Base-by-base conservation (phyloP, 1,140 invertebrate genomes). In the Brachionus manjavacas region DNA sequence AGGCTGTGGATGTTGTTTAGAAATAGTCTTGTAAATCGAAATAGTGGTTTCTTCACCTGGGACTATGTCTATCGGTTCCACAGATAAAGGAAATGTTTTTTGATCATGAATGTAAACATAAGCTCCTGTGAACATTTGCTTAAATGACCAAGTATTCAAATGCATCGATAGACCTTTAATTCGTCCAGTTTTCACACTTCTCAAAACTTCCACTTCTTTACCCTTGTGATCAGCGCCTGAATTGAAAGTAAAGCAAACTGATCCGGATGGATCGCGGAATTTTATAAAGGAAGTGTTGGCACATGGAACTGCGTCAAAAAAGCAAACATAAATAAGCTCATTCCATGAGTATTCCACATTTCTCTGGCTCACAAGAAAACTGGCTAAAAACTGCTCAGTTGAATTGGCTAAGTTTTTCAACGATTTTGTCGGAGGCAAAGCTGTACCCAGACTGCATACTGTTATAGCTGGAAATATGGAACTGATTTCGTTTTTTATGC, bases 101-200 rank as follows among this genome's bases (percentile, higher is more conserved):
- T 72, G 68, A 7, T 72, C 68, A 72, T 72, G 68, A 20, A 72
- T 72, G 35, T 72, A 72, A 4, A 72, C n/a, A 41, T 39, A 39
- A 16, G 68, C 68, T 7, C 68, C 68, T n/a, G 9, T 72, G 46
- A 72, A 72, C 9, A 68, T 68, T 16, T 41, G 16, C 31, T 20
- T 41, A 20, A 20, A 0, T 39, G 68, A 39, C n/a, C 16, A 39
- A 16, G 39, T 20, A 41, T 72, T 41, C n/a, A 72, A 23, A 43
- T 39, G 39, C 35, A 41, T 41, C 41, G 68, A 41, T 72, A 72
- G 41, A 39, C 68, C 68, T 23, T 72, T 72, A n/a, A 72, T 39
- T 8, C 68, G 28, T 20, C 68, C 68, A 4, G 35, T 72, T 39
- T 72, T 72, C 9, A 41, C 68, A 72, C 68, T 72, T 6, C n/a